Percentiles rank a stretch among this genome's conserved stretches.
These are phyloP conservation scores for Balaeniceps rex DNA, from an alignment of 2,113 vertebrate species.

Conservation along the genomic window DNA sequence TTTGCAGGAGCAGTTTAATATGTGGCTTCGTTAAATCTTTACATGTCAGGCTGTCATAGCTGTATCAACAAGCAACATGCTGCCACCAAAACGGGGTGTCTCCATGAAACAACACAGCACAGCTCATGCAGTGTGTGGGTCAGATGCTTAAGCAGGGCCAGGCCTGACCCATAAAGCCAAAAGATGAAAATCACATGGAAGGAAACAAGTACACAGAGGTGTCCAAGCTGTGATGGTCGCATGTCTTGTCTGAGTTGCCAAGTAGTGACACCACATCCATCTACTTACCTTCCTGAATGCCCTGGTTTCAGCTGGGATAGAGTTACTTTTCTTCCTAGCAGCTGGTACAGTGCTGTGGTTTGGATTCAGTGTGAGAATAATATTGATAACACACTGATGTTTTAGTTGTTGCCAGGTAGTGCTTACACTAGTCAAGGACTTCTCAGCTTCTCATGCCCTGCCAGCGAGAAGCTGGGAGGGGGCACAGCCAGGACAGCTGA, in stretches of 20 bases:
- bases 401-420: too few relatives aligned
- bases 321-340: too few relatives aligned
- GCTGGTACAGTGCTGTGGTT: too few relatives aligned
- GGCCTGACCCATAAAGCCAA: background rate
- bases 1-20: background rate
- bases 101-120: background rate
- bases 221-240: background rate
- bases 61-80: background rate
- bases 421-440: too few relatives aligned
- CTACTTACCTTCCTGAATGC: background rate
- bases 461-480: too few relatives aligned
- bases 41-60: background rate
- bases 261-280: background rate
- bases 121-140: accelerated
- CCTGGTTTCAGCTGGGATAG: too few relatives aligned
- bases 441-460: too few relatives aligned
- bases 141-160: background rate
- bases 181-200: background rate
- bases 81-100: background rate
- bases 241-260: background rate
- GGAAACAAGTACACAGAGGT: background rate
- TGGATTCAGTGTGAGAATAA: too few relatives aligned
- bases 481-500: too few relatives aligned
- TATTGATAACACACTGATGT: too few relatives aligned
- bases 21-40: background rate